Evolutionary conservation across 1,140 invertebrate species (phyloP).

Genomic region (Nautilus pompilius): DNA sequence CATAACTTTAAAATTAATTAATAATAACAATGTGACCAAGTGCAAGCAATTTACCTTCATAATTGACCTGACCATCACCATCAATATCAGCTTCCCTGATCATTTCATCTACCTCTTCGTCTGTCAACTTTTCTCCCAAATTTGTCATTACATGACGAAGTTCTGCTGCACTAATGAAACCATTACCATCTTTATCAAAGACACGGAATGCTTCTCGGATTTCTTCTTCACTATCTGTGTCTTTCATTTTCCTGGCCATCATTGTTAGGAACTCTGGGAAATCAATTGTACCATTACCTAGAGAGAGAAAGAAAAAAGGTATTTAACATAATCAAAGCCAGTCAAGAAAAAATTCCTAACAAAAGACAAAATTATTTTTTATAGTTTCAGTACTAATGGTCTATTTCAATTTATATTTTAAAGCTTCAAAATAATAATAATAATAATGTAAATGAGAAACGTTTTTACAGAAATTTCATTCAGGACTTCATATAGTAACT

Average conservation of each 20-base stretch:
- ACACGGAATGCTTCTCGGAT: constrained; percentile 98
- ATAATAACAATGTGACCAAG: background rate
- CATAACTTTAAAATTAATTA: background rate
- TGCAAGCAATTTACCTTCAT: constrained; percentile 24
- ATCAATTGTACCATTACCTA: constrained; percentile 98
- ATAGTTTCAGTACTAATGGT: too few relatives aligned
- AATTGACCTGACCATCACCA: constrained; percentile 63
- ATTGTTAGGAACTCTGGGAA: constrained; percentile 80
- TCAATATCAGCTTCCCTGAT: constrained; percentile 87
- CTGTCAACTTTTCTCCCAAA: constrained; percentile 81
- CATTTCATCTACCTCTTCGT: constrained; percentile 91
- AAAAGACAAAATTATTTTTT: too few relatives aligned
- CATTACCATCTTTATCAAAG: constrained; percentile 96
- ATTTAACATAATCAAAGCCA: too few relatives aligned
- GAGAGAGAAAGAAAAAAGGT: constrained; percentile 66
- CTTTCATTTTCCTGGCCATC: constrained; percentile 98
- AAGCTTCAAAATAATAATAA: too few relatives aligned
- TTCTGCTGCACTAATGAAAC: constrained; percentile 58
- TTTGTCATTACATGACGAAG: constrained; percentile 76
- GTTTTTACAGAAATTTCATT: too few relatives aligned
- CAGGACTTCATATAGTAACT: too few relatives aligned
- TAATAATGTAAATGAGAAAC: too few relatives aligned
- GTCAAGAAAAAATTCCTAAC: too few relatives aligned
- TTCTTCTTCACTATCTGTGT: constrained; percentile 98
- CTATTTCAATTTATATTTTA: too few relatives aligned